These are phyloP conservation scores for Halictus rubicundus DNA, from an alignment of 1,140 invertebrate genomes.

Conservation along the genomic window DNA sequence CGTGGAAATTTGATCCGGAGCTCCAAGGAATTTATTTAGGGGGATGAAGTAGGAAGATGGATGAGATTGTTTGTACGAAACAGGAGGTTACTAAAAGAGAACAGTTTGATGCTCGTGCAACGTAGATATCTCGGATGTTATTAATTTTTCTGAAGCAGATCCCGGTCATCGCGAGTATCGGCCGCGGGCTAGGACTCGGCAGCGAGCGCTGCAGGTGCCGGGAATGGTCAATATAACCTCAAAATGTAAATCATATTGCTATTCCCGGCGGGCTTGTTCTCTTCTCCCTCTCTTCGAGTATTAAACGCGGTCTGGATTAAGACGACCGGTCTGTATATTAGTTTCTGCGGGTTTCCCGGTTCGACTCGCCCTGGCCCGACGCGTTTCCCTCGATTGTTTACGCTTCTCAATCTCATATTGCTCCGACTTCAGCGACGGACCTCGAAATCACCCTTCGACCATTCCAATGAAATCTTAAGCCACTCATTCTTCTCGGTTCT, in stretches of 20 bases:
- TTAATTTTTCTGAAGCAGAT: constrained; percentile 74
- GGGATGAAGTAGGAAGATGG: too few species aligned
- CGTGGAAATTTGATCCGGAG: too few species aligned
- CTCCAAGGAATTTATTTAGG: too few species aligned
- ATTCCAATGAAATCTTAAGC: not conserved
- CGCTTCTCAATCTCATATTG: not conserved
- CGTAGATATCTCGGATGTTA: constrained; percentile 49
- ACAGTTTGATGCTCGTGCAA: too few species aligned
- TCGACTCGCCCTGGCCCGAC: constrained; percentile 66
- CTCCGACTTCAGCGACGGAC: too few species aligned
- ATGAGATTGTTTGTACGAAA: too few species aligned
- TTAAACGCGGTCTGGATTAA: constrained; percentile 64
- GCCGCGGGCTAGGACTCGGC: constrained; percentile 63
- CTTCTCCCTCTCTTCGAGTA: constrained; percentile 47
- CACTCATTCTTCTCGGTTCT: too few species aligned
- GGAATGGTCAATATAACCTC: constrained; percentile 80
- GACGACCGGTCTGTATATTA: constrained; percentile 70
- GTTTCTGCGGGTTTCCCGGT: constrained; percentile 72
- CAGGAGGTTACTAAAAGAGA: too few species aligned
- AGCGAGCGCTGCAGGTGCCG: constrained; percentile 77
- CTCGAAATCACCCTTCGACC: too few species aligned
- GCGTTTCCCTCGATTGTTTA: constrained; percentile 55
- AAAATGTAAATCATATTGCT: constrained; percentile 81
- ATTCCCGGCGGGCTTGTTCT: constrained; percentile 63
- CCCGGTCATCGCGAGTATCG: constrained; percentile 72